These are phyloP conservation scores for Electrona antarctica DNA, from an alignment of 2,113 vertebrate genomes.

Conservation along the genomic window DNA sequence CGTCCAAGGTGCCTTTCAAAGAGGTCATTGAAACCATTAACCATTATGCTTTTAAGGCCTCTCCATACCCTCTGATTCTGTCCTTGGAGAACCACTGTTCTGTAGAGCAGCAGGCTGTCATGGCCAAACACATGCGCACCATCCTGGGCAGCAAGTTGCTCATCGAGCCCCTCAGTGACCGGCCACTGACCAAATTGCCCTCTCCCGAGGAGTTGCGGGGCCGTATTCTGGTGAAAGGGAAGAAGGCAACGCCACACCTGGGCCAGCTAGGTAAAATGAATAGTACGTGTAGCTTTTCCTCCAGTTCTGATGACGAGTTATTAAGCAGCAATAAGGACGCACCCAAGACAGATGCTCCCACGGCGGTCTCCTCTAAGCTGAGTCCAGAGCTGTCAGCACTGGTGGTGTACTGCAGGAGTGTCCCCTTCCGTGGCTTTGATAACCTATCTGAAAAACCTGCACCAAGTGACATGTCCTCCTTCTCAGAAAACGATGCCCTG, in stretches of 20 bases:
- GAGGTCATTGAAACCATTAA: constrained; percentile 90
- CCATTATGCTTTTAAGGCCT: constrained; percentile 88
- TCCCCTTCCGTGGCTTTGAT: constrained; percentile 79
- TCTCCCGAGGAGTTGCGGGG: constrained; percentile 92
- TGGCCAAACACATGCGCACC: constrained; percentile 86
- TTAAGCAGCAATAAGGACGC: constrained; percentile 64
- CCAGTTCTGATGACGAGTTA: constrained; percentile 76
- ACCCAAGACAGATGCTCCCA: constrained; percentile 73
- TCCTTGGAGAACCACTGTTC: constrained; percentile 97
- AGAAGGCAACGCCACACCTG: constrained; percentile 81
- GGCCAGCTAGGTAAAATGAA: constrained; percentile 55
- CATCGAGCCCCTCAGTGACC: constrained; percentile 74
- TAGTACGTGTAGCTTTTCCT: constrained; percentile 72
- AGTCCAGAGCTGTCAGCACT: constrained; percentile 86
- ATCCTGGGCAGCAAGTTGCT: constrained; percentile 91
- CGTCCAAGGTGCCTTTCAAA: constrained; percentile 93
- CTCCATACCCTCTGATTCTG: constrained; percentile 91
- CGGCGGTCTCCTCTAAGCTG: constrained; percentile 78
- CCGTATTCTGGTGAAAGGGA: constrained; percentile 90
- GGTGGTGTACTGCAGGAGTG: constrained; percentile 88
- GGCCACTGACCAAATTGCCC: constrained; percentile 77
- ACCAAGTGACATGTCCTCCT: constrained; percentile 84
- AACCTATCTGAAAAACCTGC: constrained; percentile 49
- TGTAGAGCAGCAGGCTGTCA: constrained; percentile 91
- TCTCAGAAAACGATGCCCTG: constrained; percentile 90